phyloP scores from a whole-genome alignment of 2,797 vertebrate species.

The Hydrophis major region DNA sequence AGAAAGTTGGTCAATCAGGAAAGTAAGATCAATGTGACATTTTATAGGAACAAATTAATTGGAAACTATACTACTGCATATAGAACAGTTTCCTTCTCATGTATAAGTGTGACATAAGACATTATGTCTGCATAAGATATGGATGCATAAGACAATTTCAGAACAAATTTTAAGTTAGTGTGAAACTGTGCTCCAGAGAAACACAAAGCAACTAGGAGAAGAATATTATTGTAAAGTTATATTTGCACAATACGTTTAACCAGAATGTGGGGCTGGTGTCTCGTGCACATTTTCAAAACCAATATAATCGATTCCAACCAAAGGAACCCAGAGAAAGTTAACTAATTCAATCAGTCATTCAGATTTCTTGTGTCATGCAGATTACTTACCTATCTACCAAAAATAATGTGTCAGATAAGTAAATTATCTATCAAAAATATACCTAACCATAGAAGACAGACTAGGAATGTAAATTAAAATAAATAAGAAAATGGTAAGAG shows the following conservation, averaged over 20 bases:
- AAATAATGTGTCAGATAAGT: too few relatives aligned
- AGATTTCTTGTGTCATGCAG: neutral
- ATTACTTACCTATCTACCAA: neutral
- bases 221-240: neutral
- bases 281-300: neutral
- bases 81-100: neutral
- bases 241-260: neutral
- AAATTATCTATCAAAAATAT: too few relatives aligned
- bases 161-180: neutral
- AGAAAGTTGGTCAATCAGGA: fast-evolving
- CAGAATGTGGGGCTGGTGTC: too few relatives aligned
- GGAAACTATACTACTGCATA: neutral
- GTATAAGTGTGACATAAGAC: neutral
- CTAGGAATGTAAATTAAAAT: too few relatives aligned
- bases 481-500: too few relatives aligned
- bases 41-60: fast-evolving
- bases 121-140: too few relatives aligned
- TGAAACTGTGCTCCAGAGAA: neutral
- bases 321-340: neutral
- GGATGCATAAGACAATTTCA: neutral
- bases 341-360: neutral
- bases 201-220: neutral
- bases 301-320: neutral
- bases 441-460: too few relatives aligned
- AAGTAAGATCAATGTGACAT: fast-evolving